Percentiles rank a stretch among this genome's conserved stretches.
Conservation (phyloP, 2,113 vertebrate genomes). For the Cynopterus brachyotis region DNA sequence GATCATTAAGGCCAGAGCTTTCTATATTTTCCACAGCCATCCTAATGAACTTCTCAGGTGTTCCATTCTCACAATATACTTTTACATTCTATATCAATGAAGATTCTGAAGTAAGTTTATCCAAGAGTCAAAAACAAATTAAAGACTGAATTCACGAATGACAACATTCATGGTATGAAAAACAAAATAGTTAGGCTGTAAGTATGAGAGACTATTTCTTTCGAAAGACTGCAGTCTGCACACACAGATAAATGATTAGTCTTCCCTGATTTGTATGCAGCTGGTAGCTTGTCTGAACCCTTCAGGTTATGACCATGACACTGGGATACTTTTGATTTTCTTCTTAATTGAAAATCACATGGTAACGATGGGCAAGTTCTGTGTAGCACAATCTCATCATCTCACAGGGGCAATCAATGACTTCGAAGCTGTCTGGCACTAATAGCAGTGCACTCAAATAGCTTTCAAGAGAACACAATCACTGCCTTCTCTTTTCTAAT, state of each 20-base stretch:
- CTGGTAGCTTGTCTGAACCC: slow-evolving; percentile 38
- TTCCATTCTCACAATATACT: background rate
- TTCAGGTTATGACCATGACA: slow-evolving; percentile 61
- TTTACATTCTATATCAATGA: background rate
- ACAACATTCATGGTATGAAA: slow-evolving; percentile 34
- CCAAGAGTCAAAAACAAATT: slow-evolving; percentile 52
- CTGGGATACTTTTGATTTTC: slow-evolving; percentile 68
- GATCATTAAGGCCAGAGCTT: background rate
- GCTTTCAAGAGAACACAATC: slow-evolving; percentile 53
- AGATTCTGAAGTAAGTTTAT: slow-evolving; percentile 45
- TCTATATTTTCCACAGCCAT: background rate
- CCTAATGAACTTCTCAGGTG: background rate
- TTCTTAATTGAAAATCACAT: slow-evolving; percentile 76
- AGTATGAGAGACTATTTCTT: slow-evolving; percentile 25
- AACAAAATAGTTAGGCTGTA: slow-evolving; percentile 9
- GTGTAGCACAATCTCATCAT: slow-evolving; percentile 64
- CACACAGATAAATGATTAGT: slow-evolving; percentile 15
- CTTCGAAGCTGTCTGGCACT: slow-evolving; percentile 52
- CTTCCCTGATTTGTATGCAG: slow-evolving; percentile 60
- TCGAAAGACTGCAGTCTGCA: slow-evolving; percentile 9
- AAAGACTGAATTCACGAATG: slow-evolving; percentile 53
- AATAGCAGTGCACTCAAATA: slow-evolving; percentile 41
- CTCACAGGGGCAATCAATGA: slow-evolving; percentile 55
- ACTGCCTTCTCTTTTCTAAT: slow-evolving; percentile 51
- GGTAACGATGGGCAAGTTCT: slow-evolving; percentile 58